phyloP scores from a whole-genome alignment of 1,140 invertebrate species.

The Bombus vancouverensis region DNA sequence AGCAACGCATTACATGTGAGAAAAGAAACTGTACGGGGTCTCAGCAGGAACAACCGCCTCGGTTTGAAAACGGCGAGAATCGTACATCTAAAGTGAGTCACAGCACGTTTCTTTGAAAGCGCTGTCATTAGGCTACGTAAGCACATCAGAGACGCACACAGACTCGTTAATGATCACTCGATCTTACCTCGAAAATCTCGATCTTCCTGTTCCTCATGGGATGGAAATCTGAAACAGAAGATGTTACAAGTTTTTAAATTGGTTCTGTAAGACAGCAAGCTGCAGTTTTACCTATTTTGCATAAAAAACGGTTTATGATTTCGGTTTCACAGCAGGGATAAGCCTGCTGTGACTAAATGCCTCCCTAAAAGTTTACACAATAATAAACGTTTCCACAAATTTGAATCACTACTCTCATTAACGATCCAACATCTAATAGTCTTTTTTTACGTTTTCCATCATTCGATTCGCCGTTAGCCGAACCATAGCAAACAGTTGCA shows the following conservation, averaged over 20 bases:
- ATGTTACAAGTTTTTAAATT: neutral
- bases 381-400: too few species aligned
- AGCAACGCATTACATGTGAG: neutral
- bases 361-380: too few species aligned
- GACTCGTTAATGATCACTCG: neutral
- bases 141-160: neutral
- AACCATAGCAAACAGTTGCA: neutral
- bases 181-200: constrained; percentile 21
- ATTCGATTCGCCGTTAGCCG: neutral
- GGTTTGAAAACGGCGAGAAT: neutral
- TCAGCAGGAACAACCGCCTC: neutral
- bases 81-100: constrained; percentile 11
- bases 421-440: too few species aligned
- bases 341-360: too few species aligned
- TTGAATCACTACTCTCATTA: too few species aligned
- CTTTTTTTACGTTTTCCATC: too few species aligned
- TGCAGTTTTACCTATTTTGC: too few species aligned
- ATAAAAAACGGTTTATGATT: too few species aligned
- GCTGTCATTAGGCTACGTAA: constrained; percentile 11
- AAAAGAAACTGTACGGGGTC: too few species aligned
- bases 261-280: too few species aligned
- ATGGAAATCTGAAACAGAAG: constrained; percentile 26
- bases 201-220: neutral
- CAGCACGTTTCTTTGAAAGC: constrained; percentile 1
- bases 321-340: too few species aligned